A percentile compares a stretch with the other conserved stretches of the same genome.
Conservation (phyloP, 2,797 vertebrate species). For the Taeniopygia guttata region DNA sequence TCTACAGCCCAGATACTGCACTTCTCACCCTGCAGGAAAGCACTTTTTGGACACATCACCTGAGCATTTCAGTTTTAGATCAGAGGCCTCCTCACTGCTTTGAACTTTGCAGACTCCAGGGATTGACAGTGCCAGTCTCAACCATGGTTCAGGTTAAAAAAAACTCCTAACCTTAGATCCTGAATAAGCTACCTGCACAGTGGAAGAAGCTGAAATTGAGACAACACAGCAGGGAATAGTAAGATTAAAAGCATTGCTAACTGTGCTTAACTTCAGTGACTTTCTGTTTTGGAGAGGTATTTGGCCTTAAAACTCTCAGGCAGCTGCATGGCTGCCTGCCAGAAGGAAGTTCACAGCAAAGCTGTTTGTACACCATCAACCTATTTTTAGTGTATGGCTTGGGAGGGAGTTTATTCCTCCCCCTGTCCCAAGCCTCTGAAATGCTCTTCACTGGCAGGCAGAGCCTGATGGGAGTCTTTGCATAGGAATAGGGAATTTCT, state of each 20-base stretch:
- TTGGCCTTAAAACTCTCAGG: not conserved
- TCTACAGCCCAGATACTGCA: not conserved
- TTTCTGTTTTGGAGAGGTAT: slow-evolving; percentile 33
- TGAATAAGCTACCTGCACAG: not conserved
- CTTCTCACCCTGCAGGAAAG: not conserved
- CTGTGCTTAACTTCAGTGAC: not conserved
- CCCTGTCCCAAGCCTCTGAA: not conserved
- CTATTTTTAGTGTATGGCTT: slow-evolving; percentile 29
- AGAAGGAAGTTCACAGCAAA: slow-evolving; percentile 31
- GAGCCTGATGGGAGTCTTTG: not conserved
- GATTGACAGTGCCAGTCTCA: not conserved
- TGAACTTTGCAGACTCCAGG: not conserved
- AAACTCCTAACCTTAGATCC: not conserved
- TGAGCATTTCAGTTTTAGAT: not conserved
- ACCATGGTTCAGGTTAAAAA: not conserved
- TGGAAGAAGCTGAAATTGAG: not conserved
- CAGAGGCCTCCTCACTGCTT: slow-evolving; percentile 7
- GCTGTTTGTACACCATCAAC: not conserved
- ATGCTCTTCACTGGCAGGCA: not conserved
- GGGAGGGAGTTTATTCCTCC: not conserved
- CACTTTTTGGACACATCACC: not conserved
- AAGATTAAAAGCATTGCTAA: not conserved
- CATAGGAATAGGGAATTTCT: not conserved
- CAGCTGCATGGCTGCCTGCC: slow-evolving; percentile 26
- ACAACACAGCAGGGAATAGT: not conserved